These are phyloP conservation scores for Tetranychus piercei DNA, from an alignment of 2,888 invertebrate genomes.

Conservation along the genomic window DNA sequence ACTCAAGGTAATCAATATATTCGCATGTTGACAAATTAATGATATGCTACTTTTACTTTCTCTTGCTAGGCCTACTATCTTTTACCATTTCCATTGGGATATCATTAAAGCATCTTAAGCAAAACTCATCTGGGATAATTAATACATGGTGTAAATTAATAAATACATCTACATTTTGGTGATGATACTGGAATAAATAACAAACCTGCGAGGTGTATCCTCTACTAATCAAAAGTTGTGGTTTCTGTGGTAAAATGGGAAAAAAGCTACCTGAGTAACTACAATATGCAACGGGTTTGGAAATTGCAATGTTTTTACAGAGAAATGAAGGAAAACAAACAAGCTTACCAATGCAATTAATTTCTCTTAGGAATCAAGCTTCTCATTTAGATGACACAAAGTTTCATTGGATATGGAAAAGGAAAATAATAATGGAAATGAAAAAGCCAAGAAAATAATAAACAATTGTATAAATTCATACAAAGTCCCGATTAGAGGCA, in stretches of 20 bases:
- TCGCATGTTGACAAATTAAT: too few species aligned
- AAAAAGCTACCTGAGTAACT: background rate
- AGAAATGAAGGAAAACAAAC: background rate
- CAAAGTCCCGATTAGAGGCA: background rate
- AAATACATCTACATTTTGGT: background rate
- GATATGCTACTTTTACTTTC: background rate
- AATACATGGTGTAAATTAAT: slow-evolving; percentile 1
- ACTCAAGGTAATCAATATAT: too few species aligned
- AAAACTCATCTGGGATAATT: background rate
- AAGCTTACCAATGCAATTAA: background rate
- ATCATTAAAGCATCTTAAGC: background rate
- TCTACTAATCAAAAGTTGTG: background rate
- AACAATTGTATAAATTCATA: background rate
- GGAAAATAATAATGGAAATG: background rate
- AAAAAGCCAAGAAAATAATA: background rate
- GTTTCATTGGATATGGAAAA: background rate
- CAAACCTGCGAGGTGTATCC: background rate
- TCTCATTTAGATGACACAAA: background rate
- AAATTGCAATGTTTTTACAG: background rate
- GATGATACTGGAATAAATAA: background rate
- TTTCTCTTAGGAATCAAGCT: background rate
- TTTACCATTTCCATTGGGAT: background rate
- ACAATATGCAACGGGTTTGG: background rate
- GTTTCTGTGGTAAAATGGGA: background rate
- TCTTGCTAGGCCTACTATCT: background rate